phyloP scores from a whole-genome alignment of 2,888 invertebrate genomes.

The Deroplatys truncata region DNA sequence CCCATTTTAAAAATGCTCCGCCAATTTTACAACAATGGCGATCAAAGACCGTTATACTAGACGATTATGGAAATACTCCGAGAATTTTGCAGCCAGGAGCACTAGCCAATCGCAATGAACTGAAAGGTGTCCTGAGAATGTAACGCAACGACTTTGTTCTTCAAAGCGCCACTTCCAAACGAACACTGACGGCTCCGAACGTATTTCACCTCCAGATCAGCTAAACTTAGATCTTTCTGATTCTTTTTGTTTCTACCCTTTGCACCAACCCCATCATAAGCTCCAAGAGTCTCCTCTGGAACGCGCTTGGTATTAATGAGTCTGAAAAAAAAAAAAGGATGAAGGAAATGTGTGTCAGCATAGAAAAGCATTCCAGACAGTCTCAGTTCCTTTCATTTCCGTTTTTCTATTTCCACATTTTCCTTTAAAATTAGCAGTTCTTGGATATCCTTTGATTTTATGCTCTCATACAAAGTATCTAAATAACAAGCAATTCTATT shows the following conservation, averaged over 20 bases:
- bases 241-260: constrained; percentile 3
- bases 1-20: no score
- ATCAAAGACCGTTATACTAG: no score
- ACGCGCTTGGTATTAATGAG: not conserved
- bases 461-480: no score
- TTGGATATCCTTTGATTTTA: no score
- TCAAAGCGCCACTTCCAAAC: not conserved
- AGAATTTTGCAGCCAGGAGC: no score
- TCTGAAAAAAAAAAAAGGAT: not conserved
- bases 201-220: not conserved
- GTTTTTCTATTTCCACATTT: no score
- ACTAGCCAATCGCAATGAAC: not conserved
- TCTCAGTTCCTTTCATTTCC: no score
- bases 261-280: not conserved
- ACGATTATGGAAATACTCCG: no score
- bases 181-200: not conserved
- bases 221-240: constrained; percentile 5
- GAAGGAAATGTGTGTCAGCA: not conserved
- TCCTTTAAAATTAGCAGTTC: no score
- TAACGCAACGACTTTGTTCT: not conserved
- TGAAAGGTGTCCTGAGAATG: not conserved
- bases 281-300: not conserved
- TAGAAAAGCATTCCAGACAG: not conserved
- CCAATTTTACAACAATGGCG: no score
- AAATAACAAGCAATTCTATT: no score